These are phyloP conservation scores for Tetrao urogallus DNA, from an alignment of 2,113 vertebrate species.

Conservation along the genomic window DNA sequence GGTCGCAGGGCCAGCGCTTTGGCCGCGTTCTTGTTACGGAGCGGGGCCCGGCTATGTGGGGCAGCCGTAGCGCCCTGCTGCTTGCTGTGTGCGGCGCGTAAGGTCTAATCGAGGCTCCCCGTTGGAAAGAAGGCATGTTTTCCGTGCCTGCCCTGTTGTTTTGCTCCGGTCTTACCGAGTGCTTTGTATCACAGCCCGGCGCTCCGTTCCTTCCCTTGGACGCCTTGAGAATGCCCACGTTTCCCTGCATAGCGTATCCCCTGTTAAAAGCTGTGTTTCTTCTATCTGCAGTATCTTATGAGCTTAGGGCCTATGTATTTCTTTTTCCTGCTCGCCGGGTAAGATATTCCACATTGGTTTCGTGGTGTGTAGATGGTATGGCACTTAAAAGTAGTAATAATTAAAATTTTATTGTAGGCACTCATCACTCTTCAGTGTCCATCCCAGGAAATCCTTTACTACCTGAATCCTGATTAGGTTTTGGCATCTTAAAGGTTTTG, in stretches of 20 bases:
- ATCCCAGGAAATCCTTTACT: neutral
- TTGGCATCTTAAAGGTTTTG: neutral
- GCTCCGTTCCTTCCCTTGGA: neutral
- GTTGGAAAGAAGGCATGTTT: neutral
- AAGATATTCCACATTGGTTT: neutral
- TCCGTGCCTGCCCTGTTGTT: neutral
- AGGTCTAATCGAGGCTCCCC: neutral
- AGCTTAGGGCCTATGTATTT: neutral
- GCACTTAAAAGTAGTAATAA: neutral
- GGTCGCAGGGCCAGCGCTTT: neutral
- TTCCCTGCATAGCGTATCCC: neutral
- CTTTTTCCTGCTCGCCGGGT: neutral
- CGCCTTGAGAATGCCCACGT: neutral
- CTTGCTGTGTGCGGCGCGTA: neutral
- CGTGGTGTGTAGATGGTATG: neutral
- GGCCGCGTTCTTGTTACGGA: fast-evolving
- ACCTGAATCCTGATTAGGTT: neutral
- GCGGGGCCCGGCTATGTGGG: neutral
- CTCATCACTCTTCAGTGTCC: neutral
- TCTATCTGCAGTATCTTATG: neutral
- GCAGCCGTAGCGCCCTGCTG: neutral
- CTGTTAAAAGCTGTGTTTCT: neutral
- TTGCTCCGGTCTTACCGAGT: neutral
- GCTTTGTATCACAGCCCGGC: neutral
- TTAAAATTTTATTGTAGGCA: neutral